Conservation (phyloP, 2,888 invertebrate species). For the Agonopterix subpropinquella region DNA sequence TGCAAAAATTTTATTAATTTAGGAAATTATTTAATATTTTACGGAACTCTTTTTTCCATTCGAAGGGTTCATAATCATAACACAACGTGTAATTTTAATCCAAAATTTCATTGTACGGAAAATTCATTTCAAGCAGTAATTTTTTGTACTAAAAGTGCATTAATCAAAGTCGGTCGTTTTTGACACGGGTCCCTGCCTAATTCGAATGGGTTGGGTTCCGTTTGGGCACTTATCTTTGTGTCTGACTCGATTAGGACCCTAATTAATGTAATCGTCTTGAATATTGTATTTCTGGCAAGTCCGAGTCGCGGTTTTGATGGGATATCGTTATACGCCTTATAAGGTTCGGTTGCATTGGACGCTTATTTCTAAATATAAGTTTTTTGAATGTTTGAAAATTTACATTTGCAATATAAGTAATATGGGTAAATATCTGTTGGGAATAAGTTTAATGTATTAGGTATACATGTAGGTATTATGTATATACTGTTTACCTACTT, state of each 20-base stretch:
- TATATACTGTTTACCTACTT: too few relatives aligned
- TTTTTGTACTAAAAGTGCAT: slow-evolving; percentile 18
- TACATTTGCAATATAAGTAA: too few relatives aligned
- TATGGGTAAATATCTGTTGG: too few relatives aligned
- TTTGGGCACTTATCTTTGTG: slow-evolving; percentile 3
- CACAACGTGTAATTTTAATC: slow-evolving; percentile 18
- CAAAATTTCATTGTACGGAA: slow-evolving; percentile 15
- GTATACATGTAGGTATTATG: too few relatives aligned
- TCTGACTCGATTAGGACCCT: slow-evolving; percentile 25
- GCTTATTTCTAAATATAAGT: too few relatives aligned
- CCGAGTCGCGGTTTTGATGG: too few relatives aligned
- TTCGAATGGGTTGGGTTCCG: slow-evolving; percentile 7
- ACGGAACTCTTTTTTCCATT: too few relatives aligned
- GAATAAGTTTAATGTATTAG: too few relatives aligned
- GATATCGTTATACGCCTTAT: background rate
- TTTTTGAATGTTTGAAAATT: too few relatives aligned
- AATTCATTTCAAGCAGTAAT: slow-evolving; percentile 18
- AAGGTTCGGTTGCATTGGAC: background rate
- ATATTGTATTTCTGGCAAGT: slow-evolving; percentile 8
- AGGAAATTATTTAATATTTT: too few relatives aligned
- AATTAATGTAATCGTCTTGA: slow-evolving; percentile 31
- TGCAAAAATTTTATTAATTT: too few relatives aligned
- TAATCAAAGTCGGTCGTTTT: slow-evolving; percentile 19
- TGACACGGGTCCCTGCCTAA: slow-evolving; percentile 14
- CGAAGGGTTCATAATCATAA: too few relatives aligned